Evolutionary conservation across 2,113 vertebrate genomes (phyloP).

Genomic region (Poeciliopsis retropinna): DNA sequence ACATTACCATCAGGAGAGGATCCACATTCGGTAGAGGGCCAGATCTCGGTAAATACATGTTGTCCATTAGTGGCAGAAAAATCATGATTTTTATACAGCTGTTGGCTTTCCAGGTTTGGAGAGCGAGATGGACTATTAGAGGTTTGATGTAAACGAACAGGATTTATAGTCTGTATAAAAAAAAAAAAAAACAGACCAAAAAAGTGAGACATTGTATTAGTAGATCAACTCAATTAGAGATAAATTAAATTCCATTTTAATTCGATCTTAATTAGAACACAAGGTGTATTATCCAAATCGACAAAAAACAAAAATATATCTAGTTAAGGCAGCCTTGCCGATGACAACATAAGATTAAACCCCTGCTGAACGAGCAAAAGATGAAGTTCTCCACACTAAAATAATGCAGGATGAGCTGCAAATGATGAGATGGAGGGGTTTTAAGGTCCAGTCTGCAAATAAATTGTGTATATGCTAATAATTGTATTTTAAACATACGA

Average conservation of each 20-base stretch:
- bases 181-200: neutral
- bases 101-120: slow-evolving; percentile 25
- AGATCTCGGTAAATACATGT: slow-evolving; percentile 77
- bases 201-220: neutral
- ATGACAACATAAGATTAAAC: neutral
- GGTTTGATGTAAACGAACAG: slow-evolving; percentile 44
- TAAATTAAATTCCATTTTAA: neutral
- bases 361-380: neutral
- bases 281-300: neutral
- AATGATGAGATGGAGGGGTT: neutral
- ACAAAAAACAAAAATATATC: neutral
- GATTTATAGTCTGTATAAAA: slow-evolving; percentile 72
- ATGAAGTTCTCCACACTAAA: neutral
- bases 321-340: neutral
- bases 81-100: slow-evolving; percentile 23
- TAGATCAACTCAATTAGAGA: neutral
- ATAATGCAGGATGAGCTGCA: neutral
- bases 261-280: neutral
- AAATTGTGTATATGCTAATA: neutral
- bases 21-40: slow-evolving; percentile 77
- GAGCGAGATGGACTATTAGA: slow-evolving; percentile 30
- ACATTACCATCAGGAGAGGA: slow-evolving; percentile 46
- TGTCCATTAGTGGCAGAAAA: slow-evolving; percentile 28
- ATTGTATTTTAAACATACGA: slow-evolving; percentile 37
- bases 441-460: neutral